These are phyloP conservation scores for Melinopterus prodromus DNA, from an alignment of 2,888 invertebrate species.

Conservation along the genomic window DNA sequence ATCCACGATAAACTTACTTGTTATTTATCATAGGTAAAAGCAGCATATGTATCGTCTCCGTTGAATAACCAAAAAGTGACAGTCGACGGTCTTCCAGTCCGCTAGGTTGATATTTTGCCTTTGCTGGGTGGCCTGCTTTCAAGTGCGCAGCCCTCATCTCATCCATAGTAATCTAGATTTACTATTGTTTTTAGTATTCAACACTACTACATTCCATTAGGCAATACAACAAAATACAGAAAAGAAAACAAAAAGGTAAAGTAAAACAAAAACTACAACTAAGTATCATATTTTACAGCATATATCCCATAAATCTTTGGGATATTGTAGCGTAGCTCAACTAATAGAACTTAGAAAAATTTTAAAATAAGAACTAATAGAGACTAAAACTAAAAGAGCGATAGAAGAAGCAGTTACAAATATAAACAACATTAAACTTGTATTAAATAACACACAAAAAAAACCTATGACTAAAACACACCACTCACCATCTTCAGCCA, in stretches of 20 bases:
- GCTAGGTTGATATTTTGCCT: slow-evolving; percentile 61
- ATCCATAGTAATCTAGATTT: slow-evolving; percentile 78
- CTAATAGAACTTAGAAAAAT: neutral
- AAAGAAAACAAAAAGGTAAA: slow-evolving; percentile 15
- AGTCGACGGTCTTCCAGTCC: slow-evolving; percentile 83
- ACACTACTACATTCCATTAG: slow-evolving; percentile 12
- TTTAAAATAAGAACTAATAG: slow-evolving; percentile 1
- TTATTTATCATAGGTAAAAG: slow-evolving; percentile 96
- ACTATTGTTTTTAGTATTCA: slow-evolving; percentile 4
- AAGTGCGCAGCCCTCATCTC: slow-evolving; percentile 74
- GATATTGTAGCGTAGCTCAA: neutral
- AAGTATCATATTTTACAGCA: slow-evolving; percentile 7
- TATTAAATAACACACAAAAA: slow-evolving; percentile 11
- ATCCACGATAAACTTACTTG: slow-evolving; percentile 52
- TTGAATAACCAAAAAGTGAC: slow-evolving; percentile 91
- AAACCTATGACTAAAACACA: slow-evolving; percentile 30
- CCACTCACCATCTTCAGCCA: slow-evolving; percentile 59
- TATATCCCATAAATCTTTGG: neutral
- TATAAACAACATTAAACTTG: slow-evolving; percentile 18
- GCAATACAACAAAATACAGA: slow-evolving; percentile 20
- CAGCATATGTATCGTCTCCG: slow-evolving; percentile 93
- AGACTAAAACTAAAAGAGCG: slow-evolving; percentile 9
- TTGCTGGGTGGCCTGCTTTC: slow-evolving; percentile 53
- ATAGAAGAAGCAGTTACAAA: slow-evolving; percentile 18
- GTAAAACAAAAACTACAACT: slow-evolving; percentile 10